phyloP scores from a whole-genome alignment of 2,888 invertebrate genomes.

The Stenichneumon culpator region DNA sequence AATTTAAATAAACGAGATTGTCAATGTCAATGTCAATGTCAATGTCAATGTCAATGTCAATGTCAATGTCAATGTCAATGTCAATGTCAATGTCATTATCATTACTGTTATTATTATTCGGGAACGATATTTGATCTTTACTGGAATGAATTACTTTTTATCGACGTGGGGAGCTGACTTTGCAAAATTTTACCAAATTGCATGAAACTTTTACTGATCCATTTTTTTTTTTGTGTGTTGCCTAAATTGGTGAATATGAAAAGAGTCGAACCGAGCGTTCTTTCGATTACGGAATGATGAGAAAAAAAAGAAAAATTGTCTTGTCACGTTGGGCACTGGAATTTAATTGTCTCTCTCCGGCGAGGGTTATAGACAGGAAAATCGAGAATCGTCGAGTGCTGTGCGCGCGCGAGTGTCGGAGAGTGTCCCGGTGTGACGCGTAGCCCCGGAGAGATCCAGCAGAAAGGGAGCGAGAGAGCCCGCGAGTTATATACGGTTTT shows the following conservation, averaged over 20 bases:
- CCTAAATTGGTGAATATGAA: not conserved
- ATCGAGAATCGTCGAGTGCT: constrained; percentile 36
- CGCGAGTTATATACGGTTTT: constrained; percentile 70
- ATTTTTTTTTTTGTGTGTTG: too few species aligned
- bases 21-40: too few species aligned
- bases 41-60: too few species aligned
- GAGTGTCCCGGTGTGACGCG: constrained; percentile 1
- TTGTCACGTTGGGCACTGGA: constrained; percentile 9
- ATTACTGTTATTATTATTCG: too few species aligned
- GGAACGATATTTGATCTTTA: too few species aligned
- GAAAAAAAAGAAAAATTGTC: constrained; percentile 5
- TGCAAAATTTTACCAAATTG: too few species aligned
- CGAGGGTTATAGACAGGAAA: constrained; percentile 33
- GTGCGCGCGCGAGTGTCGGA: not conserved
- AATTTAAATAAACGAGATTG: too few species aligned
- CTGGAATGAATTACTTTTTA: too few species aligned
- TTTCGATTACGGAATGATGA: not conserved
- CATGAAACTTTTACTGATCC: too few species aligned
- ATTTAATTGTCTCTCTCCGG: constrained; percentile 27
- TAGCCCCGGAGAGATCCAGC: not conserved
- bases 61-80: too few species aligned
- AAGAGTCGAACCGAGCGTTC: not conserved
- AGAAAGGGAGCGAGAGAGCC: not conserved
- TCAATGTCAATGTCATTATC: too few species aligned
- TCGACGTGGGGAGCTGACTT: too few species aligned